phyloP scores from a whole-genome alignment of 2,797 vertebrate species.

The Rhodeus uyekii region DNA sequence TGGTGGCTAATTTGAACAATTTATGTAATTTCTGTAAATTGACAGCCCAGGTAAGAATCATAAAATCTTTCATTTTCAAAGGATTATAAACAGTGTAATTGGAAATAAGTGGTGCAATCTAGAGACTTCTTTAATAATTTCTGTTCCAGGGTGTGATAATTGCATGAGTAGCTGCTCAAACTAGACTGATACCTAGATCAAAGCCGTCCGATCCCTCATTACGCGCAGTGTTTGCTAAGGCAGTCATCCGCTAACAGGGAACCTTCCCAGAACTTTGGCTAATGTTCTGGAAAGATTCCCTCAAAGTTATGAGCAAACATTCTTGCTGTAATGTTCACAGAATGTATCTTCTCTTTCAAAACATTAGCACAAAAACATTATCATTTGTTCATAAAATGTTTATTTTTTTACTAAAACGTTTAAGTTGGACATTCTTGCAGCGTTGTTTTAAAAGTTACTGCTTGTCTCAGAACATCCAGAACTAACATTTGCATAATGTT shows the following conservation, averaged over 20 bases:
- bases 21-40: not conserved
- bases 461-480: not conserved
- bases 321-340: not conserved
- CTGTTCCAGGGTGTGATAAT: conserved; percentile 13
- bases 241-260: not conserved
- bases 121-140: not conserved
- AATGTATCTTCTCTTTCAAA: not conserved
- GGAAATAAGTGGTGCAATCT: conserved; percentile 18
- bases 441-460: not conserved
- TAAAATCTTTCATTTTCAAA: not conserved
- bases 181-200: conserved; percentile 6
- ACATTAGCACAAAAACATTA: not conserved
- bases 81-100: conserved; percentile 1
- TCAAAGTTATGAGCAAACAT: not conserved
- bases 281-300: not conserved
- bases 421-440: not conserved
- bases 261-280: not conserved
- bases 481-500: not conserved
- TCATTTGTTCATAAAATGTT: not conserved
- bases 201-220: conserved; percentile 9
- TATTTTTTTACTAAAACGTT: not conserved
- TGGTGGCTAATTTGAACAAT: not conserved
- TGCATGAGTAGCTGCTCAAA: conserved; percentile 2
- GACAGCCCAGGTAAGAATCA: not conserved
- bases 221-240: not conserved